Percentiles rank a stretch among this genome's conserved stretches.
These are phyloP conservation scores for Stenchaetothrips biformis DNA, from an alignment of 2,888 invertebrate genomes.

Conservation along the genomic window DNA sequence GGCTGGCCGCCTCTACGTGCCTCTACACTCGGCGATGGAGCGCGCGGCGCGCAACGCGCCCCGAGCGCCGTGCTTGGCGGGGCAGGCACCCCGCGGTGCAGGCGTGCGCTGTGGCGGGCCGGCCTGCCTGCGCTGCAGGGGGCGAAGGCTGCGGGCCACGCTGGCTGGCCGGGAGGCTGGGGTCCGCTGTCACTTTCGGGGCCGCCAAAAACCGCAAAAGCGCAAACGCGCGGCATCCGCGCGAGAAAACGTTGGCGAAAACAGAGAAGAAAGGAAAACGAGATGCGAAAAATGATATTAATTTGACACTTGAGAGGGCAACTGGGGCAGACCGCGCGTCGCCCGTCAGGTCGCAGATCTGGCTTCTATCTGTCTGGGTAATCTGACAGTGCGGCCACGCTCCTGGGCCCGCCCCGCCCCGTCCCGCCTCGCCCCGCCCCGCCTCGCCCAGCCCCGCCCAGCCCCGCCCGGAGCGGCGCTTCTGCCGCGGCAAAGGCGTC, in stretches of 20 bases:
- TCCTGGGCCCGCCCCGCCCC: not conserved
- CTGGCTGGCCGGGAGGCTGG: not conserved
- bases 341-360: not conserved
- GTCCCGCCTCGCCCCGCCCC: not conserved
- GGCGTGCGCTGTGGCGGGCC: no score
- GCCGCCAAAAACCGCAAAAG: not conserved
- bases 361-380: not conserved
- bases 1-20: no score
- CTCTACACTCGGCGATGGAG: no score
- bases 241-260: no score
- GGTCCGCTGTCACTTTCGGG: not conserved
- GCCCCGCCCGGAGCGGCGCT: not conserved
- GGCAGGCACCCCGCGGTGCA: no score
- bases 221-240: not conserved
- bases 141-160: no score
- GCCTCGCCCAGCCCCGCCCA: not conserved
- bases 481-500: not conserved
- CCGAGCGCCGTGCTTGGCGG: no score
- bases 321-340: not conserved
- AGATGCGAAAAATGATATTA: conserved; percentile 24
- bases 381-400: not conserved
- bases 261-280: no score
- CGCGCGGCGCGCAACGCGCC: no score
- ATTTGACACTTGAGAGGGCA: conserved; percentile 15
- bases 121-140: no score